A percentile compares a stretch with the other conserved stretches of the same genome.
phyloP scores from a whole-genome alignment of 2,797 vertebrate species.

The Pseudocheirus occidentalis region DNA sequence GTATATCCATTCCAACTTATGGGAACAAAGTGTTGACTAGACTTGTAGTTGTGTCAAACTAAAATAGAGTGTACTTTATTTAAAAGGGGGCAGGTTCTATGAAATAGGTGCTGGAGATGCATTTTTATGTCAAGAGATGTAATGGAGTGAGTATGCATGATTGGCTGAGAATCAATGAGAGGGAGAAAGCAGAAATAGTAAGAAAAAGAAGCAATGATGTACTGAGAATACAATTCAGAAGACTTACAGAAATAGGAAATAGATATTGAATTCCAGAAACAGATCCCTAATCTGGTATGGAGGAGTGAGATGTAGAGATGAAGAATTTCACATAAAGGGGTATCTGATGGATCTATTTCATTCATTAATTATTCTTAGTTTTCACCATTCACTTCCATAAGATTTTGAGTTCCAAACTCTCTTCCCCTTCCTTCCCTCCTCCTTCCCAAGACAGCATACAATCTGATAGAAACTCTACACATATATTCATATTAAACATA shows the following conservation, averaged over 20 bases:
- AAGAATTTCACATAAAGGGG: not conserved
- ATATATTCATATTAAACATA: no score
- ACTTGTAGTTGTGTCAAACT: not conserved
- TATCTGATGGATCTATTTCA: not conserved
- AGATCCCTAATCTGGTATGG: not conserved
- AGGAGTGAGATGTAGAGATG: not conserved
- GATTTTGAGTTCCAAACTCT: no score
- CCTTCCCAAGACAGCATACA: no score
- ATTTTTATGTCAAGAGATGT: not conserved
- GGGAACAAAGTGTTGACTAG: not conserved
- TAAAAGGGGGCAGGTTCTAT: not conserved
- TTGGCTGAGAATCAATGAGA: not conserved
- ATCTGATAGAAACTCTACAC: no score
- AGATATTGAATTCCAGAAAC: not conserved
- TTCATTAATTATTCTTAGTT: no score
- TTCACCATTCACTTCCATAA: no score
- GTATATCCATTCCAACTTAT: not conserved
- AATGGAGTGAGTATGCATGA: not conserved
- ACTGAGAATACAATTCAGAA: not conserved
- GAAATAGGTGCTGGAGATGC: not conserved
- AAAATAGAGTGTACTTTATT: not conserved
- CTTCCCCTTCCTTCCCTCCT: no score
- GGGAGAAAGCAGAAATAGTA: not conserved
- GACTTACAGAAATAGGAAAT: not conserved
- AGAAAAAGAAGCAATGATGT: not conserved